Evolutionary conservation across 2,113 vertebrate genomes (phyloP).

Genomic region (human): DNA sequence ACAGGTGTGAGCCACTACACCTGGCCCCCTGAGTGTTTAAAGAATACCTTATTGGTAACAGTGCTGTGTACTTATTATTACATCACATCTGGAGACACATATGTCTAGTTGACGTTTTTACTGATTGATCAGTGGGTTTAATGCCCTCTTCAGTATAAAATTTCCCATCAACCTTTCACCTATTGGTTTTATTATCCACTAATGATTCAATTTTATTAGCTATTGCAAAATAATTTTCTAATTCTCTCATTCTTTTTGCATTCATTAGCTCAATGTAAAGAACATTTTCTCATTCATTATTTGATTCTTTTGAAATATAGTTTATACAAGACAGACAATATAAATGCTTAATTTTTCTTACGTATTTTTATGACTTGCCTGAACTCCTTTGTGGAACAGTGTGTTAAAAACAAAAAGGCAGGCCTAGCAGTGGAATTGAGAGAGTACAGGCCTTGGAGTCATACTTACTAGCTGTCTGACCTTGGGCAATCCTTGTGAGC

Average conservation of each 20-base stretch:
- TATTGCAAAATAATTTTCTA: conserved; percentile 22
- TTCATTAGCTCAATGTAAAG: conserved; percentile 34
- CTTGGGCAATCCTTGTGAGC: background rate
- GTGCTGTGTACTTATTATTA: background rate
- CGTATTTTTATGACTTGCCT: background rate
- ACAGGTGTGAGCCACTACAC: no score
- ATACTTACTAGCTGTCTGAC: background rate
- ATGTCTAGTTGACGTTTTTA: background rate
- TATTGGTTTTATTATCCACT: background rate
- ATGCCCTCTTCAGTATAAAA: conserved; percentile 12
- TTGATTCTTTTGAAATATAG: conserved; percentile 15
- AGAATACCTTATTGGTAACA: background rate
- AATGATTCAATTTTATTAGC: conserved; percentile 1
- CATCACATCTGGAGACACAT: background rate
- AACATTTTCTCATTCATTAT: background rate
- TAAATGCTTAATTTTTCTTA: background rate
- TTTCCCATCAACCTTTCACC: background rate
- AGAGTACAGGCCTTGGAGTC: background rate
- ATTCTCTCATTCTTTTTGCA: conserved; percentile 4
- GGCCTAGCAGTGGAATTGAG: background rate
- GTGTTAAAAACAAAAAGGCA: background rate
- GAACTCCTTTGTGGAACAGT: background rate
- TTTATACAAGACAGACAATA: background rate
- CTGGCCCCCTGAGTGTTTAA: background rate
- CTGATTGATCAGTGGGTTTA: background rate